These are phyloP conservation scores for Stratiomys singularior DNA, from an alignment of 2,888 invertebrate genomes.

Conservation along the genomic window DNA sequence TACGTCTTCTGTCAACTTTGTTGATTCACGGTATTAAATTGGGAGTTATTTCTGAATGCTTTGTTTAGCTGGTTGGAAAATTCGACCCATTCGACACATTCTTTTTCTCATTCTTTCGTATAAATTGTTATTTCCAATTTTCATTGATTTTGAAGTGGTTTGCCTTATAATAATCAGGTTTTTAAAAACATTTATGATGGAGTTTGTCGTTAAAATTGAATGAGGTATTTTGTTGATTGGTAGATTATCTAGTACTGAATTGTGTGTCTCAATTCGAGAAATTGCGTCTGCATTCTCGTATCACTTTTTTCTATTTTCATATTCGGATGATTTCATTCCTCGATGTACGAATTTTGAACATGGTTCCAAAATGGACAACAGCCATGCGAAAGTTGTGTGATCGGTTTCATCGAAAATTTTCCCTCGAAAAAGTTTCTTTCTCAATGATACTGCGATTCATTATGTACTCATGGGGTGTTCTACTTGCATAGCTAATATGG, in stretches of 20 bases:
- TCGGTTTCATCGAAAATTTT: conserved; percentile 15
- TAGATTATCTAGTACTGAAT: neutral
- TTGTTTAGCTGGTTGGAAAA: neutral
- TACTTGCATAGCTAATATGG: conserved; percentile 56
- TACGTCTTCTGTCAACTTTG: neutral
- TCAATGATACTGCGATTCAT: conserved; percentile 55
- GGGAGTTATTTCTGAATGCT: neutral
- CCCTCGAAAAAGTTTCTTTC: conserved; percentile 39
- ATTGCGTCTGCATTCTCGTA: neutral
- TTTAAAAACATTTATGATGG: conserved; percentile 51
- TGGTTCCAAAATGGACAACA: conserved; percentile 1
- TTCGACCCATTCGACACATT: conserved; percentile 22
- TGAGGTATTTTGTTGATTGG: conserved; percentile 54
- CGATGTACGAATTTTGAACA: neutral
- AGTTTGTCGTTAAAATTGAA: conserved; percentile 49
- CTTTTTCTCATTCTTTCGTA: conserved; percentile 18
- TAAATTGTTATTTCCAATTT: conserved; percentile 42
- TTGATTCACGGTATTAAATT: neutral
- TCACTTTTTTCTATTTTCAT: conserved; percentile 12
- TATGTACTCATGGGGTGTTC: conserved; percentile 55
- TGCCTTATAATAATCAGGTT: conserved; percentile 45
- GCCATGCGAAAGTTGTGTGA: neutral
- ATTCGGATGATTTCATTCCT: neutral
- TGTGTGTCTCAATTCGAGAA: conserved; percentile 46
- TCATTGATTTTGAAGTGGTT: conserved; percentile 46